Percentiles rank a stretch among this genome's conserved stretches.
Evolutionary conservation across 2,797 vertebrate species (phyloP).

Genomic region (Chromobotia macracanthus): DNA sequence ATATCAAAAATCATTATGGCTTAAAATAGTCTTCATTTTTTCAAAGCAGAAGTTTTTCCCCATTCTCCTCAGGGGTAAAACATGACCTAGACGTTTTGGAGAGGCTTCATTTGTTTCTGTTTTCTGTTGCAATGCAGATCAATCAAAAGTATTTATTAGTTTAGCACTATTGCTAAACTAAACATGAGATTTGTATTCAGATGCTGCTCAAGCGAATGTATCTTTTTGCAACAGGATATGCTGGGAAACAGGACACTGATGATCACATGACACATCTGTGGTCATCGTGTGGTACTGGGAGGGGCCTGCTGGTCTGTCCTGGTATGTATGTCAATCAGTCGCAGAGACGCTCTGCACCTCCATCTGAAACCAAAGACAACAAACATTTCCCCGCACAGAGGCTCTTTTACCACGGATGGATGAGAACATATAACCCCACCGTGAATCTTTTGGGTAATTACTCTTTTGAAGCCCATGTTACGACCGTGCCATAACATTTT

Average conservation of each 20-base stretch:
- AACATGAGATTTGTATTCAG: background rate
- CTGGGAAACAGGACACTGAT: conserved; percentile 26
- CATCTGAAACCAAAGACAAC: conserved; percentile 49
- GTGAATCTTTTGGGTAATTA: conserved; percentile 45
- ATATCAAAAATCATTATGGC: too few relatives aligned
- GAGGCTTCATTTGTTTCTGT: too few relatives aligned
- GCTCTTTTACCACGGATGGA: conserved; percentile 1
- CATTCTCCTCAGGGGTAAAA: too few relatives aligned
- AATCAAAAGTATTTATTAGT: too few relatives aligned
- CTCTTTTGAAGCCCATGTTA: conserved; percentile 19
- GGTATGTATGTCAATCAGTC: conserved; percentile 8
- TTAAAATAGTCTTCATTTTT: too few relatives aligned
- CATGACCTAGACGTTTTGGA: too few relatives aligned
- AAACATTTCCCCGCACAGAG: conserved; percentile 30
- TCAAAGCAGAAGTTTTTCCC: too few relatives aligned
- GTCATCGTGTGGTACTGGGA: conserved; percentile 37
- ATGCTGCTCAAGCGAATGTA: background rate
- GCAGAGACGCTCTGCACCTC: conserved; percentile 24
- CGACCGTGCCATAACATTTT: conserved; percentile 22
- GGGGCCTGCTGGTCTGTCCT: conserved; percentile 38
- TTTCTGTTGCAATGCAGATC: too few relatives aligned
- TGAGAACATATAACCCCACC: conserved; percentile 7
- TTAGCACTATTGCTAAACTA: too few relatives aligned
- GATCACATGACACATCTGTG: conserved; percentile 33
- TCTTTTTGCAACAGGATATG: background rate